A percentile compares a stretch with the other conserved stretches of the same genome.
Evolutionary conservation across 2,113 vertebrate species (phyloP).

Genomic region (Anhinga rufa): DNA sequence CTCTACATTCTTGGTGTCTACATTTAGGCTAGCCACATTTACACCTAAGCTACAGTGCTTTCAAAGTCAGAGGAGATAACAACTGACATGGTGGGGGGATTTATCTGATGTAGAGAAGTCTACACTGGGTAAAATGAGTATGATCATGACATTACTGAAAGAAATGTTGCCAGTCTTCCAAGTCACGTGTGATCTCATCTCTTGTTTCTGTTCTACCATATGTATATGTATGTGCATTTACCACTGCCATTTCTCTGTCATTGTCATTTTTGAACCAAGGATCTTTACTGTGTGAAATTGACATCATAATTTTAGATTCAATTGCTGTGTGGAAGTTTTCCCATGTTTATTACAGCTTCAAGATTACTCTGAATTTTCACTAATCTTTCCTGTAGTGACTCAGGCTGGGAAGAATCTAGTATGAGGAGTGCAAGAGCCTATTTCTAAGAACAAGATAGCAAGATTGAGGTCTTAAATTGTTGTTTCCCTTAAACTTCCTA

Average conservation of each 20-base stretch:
- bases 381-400: background rate
- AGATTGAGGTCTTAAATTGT: background rate
- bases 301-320: background rate
- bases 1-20: background rate
- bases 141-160: background rate
- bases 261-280: background rate
- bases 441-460: background rate
- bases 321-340: background rate
- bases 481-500: background rate
- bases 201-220: background rate
- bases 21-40: background rate
- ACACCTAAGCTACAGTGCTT: background rate
- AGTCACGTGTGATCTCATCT: background rate
- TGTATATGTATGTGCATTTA: background rate
- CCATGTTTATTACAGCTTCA: background rate
- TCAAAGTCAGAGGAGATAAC: background rate
- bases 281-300: background rate
- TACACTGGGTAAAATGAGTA: background rate
- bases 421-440: background rate
- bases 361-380: background rate
- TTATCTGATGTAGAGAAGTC: background rate
- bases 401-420: background rate
- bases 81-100: background rate
- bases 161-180: background rate
- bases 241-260: background rate